A percentile compares a stretch with the other conserved stretches of the same genome.
phyloP scores from a whole-genome alignment of 2,113 vertebrate species.

The Pelecanus crispus region DNA sequence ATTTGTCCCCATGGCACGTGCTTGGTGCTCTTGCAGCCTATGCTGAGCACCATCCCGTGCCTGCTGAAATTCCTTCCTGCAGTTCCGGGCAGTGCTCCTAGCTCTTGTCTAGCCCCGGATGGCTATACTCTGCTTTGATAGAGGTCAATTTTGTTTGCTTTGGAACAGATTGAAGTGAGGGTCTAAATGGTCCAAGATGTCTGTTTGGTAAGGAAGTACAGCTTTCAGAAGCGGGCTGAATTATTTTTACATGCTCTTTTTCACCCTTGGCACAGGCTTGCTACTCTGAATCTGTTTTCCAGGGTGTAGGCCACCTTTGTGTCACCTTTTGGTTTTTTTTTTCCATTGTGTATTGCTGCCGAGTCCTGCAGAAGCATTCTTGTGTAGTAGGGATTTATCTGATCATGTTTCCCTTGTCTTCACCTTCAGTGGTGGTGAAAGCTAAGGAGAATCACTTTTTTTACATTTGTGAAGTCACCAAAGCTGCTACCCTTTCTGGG shows the following conservation, averaged over 20 bases:
- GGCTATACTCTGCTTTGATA: not conserved
- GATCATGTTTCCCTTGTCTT: not conserved
- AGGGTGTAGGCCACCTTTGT: not conserved
- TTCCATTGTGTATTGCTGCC: not conserved
- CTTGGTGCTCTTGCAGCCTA: not conserved
- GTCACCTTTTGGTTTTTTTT: not conserved
- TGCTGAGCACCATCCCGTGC: not conserved
- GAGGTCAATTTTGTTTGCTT: not conserved
- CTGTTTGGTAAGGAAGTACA: not conserved
- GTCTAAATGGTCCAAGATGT: not conserved
- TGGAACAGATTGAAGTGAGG: not conserved
- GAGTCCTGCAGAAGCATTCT: not conserved
- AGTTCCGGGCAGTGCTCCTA: not conserved
- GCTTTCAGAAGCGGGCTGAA: not conserved
- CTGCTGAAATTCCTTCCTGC: not conserved
- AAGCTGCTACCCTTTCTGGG: not conserved
- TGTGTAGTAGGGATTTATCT: not conserved
- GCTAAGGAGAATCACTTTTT: not conserved
- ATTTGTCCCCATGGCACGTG: accelerated
- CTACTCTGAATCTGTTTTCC: not conserved
- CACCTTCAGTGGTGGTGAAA: not conserved
- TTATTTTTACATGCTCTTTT: not conserved
- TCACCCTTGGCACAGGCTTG: not conserved
- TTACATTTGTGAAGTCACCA: not conserved
- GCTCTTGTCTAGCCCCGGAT: not conserved